Evolutionary conservation across 92 coral and sea anemone genomes (phyloP), one percentile per base, ranked within the genome.

Genomic region (Micromussa lordhowensis): DNA sequence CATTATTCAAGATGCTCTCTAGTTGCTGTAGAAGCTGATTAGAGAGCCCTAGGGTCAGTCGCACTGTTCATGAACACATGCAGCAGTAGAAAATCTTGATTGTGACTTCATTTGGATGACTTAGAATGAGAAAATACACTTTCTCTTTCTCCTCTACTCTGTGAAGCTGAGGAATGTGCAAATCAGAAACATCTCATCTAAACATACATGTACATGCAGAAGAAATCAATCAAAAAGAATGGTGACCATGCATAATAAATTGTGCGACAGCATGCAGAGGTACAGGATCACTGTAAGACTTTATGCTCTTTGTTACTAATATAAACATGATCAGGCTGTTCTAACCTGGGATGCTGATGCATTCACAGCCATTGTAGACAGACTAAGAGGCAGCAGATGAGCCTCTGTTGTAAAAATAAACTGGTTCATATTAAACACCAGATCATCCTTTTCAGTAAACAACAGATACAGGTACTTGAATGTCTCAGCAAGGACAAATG

Each of bases 341-440:
- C 77, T 72, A 66, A 96, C 99, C 98, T 97, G 95, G 22, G 90
- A 92, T 3, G 98, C 98, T 18, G 99, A 94, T 22, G 81, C 91
- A 81, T 97, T 97, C 71, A 93, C 88, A 80, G 94, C 74, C 34
- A 92, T 75, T 24, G 92, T 97, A 53, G 99, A 96, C 77, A 97
- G 78, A 38, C 94, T 95, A 19, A 97, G 96, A 18, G 99, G 99
- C 24, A 97, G 90, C 24, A 97, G 90, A 58, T 97, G 99, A 7
- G 99, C 99, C 88, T 97, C 99, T 7, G 99, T 97, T 12, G 99
- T 97, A 84, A 97, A 96, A 69, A 97, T 93, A 90, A 96, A 97
- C 89, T 94, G 96, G 88, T 96, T 93, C 91, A 97, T 89, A 54
- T 91, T 91, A 21, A 97, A 92, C 26, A 86, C 82, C 66, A 92